Base-by-base conservation (phyloP, 1,140 invertebrate species). In the Lepidurus apus region DNA sequence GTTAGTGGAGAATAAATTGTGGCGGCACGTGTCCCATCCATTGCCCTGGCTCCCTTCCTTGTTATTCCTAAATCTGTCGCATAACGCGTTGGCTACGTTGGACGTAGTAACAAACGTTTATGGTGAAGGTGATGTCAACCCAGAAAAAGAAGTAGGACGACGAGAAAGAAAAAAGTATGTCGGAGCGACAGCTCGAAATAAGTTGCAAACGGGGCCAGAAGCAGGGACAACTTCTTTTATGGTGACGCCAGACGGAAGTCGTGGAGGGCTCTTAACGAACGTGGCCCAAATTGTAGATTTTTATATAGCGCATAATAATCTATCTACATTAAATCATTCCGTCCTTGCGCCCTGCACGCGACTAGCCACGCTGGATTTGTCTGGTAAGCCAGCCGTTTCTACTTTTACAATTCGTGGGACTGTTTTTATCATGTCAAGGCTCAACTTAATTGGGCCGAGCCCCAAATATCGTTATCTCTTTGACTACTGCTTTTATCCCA, bases 1-100 rank as follows among this genome's bases (percentile, higher is more conserved):
- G 53, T 65, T 65, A 65, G 53, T 65, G 53, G 53, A 65, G 53
- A 65, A 65, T 17, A 65, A 65, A 65, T 17, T 65, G 53, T 65
- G 53, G 53, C 53, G n/a, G 53, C 53, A n/a, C 53, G 53, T 21
- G 53, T 65, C 53, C 53, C 17, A 65, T 13, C 53, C 53, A 17
- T 65, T 65, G 0, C 53, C 53, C 8, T 21, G 17, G 13, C 53
- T 65, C 17, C 53, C 53, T 21, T 65, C 53, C 53, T 65, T 65
- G 53, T 65, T 65, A 65, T 65, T 65, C 53, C 53, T 65, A 65
- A 65, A 65, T 21, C 21, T 65, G 53, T 65, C 53, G 13, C 53
- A 65, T 65, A 65, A 65, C 53, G 53, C 53, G 9, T 65, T 65
- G 13, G 53, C 53, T 65, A 65, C 53, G 17, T 65, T 65, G 53